Evolutionary conservation across 2,888 invertebrate species (phyloP).

Genomic region (Synergus japonicus): DNA sequence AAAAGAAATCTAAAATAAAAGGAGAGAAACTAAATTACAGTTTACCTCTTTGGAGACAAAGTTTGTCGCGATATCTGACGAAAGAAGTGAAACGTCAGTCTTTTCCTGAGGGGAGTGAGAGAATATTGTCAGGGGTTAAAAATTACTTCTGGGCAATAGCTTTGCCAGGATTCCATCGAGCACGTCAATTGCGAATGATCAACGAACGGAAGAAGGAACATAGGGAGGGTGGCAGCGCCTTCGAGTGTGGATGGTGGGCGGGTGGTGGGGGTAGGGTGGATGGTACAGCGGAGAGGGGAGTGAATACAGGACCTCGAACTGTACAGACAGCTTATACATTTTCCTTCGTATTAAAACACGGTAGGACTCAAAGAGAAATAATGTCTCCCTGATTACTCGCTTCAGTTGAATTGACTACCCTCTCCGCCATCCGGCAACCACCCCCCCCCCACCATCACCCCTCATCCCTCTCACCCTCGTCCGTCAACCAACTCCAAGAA

Average conservation of each 20-base stretch:
- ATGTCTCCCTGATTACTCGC: conserved; percentile 77
- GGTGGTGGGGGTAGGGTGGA: conserved; percentile 38
- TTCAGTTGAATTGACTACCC: conserved; percentile 72
- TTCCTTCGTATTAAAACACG: conserved; percentile 74
- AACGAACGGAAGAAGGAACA: conserved; percentile 56
- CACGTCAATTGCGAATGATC: conserved; percentile 65
- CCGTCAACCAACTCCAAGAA: conserved; percentile 59
- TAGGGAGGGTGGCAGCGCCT: conserved; percentile 13
- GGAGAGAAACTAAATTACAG: no score
- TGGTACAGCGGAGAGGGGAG: conserved; percentile 43
- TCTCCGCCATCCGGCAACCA: conserved; percentile 49
- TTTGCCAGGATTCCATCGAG: conserved; percentile 56
- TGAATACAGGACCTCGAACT: conserved; percentile 54
- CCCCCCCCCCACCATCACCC: conserved; percentile 48
- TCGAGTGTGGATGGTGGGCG: conserved; percentile 38
- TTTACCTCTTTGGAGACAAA: not conserved
- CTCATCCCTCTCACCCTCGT: conserved; percentile 52
- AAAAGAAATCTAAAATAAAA: no score
- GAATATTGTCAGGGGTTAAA: conserved; percentile 31
- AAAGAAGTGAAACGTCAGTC: conserved; percentile 12
- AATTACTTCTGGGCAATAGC: conserved; percentile 36
- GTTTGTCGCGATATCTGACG: not conserved
- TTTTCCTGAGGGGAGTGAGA: not conserved
- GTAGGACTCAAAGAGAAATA: conserved; percentile 76
- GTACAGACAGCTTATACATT: conserved; percentile 70